Evolutionary conservation across 1,140 invertebrate species (phyloP).

Genomic region (Nephotettix cincticeps): DNA sequence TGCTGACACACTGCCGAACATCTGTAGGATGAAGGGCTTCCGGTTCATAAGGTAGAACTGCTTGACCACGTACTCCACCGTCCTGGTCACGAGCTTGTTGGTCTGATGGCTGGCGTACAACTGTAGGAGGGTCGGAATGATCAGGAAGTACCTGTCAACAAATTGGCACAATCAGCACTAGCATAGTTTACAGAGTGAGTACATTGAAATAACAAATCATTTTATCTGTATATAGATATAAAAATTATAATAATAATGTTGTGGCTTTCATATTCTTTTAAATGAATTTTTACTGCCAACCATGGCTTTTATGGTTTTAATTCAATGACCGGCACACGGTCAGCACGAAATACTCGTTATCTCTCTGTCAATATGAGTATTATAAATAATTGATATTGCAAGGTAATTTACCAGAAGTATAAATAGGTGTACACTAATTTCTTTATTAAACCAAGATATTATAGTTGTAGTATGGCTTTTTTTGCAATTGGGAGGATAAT

Average conservation of each 20-base stretch:
- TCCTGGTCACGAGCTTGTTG: slow-evolving; percentile 90
- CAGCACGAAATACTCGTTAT: too few species aligned
- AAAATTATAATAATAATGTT: not conserved
- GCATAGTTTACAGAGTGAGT: too few species aligned
- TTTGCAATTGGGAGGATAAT: too few species aligned
- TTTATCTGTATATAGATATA: not conserved
- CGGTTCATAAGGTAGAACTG: slow-evolving; percentile 98
- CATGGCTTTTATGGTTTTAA: too few species aligned
- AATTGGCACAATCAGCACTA: too few species aligned
- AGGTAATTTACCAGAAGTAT: too few species aligned
- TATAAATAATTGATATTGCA: too few species aligned
- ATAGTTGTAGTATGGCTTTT: too few species aligned
- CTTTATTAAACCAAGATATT: too few species aligned
- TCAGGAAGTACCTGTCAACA: slow-evolving; percentile 91
- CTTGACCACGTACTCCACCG: slow-evolving; percentile 96
- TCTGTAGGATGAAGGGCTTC: slow-evolving; percentile 97
- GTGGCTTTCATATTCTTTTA: not conserved
- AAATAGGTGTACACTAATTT: too few species aligned
- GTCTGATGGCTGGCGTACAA: slow-evolving; percentile 98
- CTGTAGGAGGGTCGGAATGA: slow-evolving; percentile 95
- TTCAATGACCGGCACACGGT: too few species aligned
- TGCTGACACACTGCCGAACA: slow-evolving; percentile 97
- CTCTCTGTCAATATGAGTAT: too few species aligned
- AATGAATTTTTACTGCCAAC: not conserved
- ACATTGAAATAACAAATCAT: not conserved